Evolutionary conservation across 2,797 vertebrate species (phyloP).

Genomic region (Falco novaeseelandiae): DNA sequence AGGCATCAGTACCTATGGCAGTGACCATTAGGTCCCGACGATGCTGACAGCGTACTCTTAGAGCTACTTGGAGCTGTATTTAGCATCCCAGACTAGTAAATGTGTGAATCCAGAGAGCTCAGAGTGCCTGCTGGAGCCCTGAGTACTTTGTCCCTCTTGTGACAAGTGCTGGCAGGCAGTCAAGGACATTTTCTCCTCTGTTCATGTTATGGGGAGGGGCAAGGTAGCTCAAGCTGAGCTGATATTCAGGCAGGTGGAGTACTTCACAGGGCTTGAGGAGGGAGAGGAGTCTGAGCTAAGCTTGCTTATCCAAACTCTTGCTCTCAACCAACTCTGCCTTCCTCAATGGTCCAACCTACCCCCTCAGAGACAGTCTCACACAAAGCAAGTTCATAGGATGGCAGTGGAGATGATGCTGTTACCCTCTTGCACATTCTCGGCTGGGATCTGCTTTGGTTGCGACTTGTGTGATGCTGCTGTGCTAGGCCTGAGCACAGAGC

Average conservation of each 20-base stretch:
- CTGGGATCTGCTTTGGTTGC: neutral
- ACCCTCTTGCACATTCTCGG: neutral
- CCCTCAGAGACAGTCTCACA: neutral
- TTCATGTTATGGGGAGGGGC: neutral
- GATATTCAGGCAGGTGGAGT: accelerated
- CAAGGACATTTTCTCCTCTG: neutral
- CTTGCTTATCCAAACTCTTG: neutral
- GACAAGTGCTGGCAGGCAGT: neutral
- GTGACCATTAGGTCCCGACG: accelerated
- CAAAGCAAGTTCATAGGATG: neutral
- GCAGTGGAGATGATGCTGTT: neutral
- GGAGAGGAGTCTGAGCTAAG: neutral
- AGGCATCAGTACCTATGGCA: neutral
- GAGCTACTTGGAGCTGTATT: neutral
- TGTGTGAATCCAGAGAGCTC: neutral
- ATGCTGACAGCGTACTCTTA: neutral
- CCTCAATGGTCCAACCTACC: accelerated
- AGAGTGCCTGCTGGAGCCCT: neutral
- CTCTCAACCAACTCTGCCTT: neutral
- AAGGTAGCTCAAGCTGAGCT: neutral
- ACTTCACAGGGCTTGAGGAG: neutral
- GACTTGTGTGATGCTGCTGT: neutral
- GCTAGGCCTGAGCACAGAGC: neutral
- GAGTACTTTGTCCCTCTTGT: neutral
- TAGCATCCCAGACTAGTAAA: neutral